Evolutionary conservation across 2,888 invertebrate genomes (phyloP), one percentile per base, ranked within the genome.

Genomic region (Metalampra italica): DNA sequence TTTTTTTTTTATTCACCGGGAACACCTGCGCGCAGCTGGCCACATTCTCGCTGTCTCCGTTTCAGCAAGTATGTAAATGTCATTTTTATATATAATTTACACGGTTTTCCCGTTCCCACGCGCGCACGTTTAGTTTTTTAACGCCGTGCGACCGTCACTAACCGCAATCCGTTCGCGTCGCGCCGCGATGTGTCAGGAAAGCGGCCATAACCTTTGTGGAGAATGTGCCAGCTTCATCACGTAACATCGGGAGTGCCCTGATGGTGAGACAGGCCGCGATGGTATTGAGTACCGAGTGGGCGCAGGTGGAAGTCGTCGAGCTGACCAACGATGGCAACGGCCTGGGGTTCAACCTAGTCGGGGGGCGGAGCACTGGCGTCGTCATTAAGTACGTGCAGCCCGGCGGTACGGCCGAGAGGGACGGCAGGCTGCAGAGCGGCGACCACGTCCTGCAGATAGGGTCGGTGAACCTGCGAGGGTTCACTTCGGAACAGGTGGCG

Each of bases 231-330:
- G 57, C 54, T 66, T 68, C 69, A 73, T 83, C 86, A 87, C 87
- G 86, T 86, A 85, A 87, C 86, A 68, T 69, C 75, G 75, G 72
- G 68, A 71, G 78, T 64, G 77, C 74, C 36, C 77, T 70, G 78
- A 89, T 90, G 90, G 89, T 90, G 75, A 83, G 76, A 72, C 74
- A 72, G 66, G 64, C 66, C 74, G 87, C 82, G 76, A 93, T 93
- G 93, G 93, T 93, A 93, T 92, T 99, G 90, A 98, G 97, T 90
- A 98, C 98, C 83, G 99, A 99, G 92, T 99, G 98, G 98, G 98
- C 98, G 69, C 98, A 99, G 92, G 97, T 99, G 83, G 99, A 99
- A 93, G 97, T 98, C 73, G 97, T 99, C 84, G 98, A 99, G 89
- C 92, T 99, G 70, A 92, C 95, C 66, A 99, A 99, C 87, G 98